Base-by-base conservation (phyloP, 2,888 invertebrate species). In the Macrophya alboannulata region DNA sequence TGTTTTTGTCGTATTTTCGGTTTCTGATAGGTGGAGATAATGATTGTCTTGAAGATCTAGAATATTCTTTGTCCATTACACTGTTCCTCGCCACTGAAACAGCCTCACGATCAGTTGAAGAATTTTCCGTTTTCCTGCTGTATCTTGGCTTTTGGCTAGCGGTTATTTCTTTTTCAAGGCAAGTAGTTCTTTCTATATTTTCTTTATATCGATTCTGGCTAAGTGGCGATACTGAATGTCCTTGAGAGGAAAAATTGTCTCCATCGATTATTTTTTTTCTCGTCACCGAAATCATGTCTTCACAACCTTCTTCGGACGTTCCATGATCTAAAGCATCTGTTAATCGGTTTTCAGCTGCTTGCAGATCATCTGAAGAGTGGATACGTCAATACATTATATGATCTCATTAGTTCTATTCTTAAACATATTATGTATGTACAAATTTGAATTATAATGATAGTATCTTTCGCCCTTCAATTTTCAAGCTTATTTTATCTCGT, bases 331-430 rank as follows among this genome's bases (percentile, higher is more conserved):
- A 8, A 62, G 62, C 62, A 62, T 62, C 62, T 62, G 62, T 62
- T 21, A 62, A 62, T n/a, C 62, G 62, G 21, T n/a, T 9, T 62
- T 62, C 62, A 25, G 62, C 62, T 62, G 25, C 62, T 25, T 62
- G 62, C 62, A 62, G 62, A 62, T 62, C 62, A 62, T 62, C 62
- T 62, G 17, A n/a, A 62, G 51, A 62, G 62, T 62, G 62, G 25
- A 25, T 62, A 62, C 62, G 8, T 62, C 3, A 62, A 21, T 62
- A 62, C n/a, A 62, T 62, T 21, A 62, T 62, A 21, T 62, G 62
- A 62, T 62, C 25, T 62, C 62, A 62, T 62, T 25, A 21, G 62
- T 21, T 10, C 25, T 62, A 62, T 21, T 10, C n/a, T 21, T 9
- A 62, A 15, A 62, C 25, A 8, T 62, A 6, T 15, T 62, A 21